Conservation (phyloP, 2,113 vertebrate species). For the Gnathonemus echidnorhynchus region DNA sequence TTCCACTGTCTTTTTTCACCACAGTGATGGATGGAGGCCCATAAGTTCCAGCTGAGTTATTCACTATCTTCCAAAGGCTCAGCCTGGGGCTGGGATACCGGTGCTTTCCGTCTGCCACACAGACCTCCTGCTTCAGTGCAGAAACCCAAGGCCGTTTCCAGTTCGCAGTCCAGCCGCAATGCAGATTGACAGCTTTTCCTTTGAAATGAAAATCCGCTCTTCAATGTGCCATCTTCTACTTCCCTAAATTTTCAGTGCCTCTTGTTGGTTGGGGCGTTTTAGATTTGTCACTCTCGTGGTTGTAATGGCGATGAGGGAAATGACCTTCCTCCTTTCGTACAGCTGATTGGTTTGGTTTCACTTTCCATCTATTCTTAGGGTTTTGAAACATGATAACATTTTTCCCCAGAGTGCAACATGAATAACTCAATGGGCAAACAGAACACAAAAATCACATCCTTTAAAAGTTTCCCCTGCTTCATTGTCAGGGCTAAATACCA, state of each 20-base stretch:
- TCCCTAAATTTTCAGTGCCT: background rate
- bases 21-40: background rate
- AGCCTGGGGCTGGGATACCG: background rate
- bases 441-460: background rate
- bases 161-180: background rate
- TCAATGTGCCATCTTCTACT: background rate
- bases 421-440: background rate
- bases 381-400: background rate
- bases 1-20: background rate
- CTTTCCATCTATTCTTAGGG: background rate
- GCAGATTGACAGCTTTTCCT: background rate
- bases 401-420: background rate
- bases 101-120: background rate
- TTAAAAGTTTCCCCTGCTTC: background rate
- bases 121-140: background rate
- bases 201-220: background rate
- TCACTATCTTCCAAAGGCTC: background rate
- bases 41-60: background rate
- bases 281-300: background rate
- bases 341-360: background rate
- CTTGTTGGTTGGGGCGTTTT: background rate
- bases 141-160: background rate
- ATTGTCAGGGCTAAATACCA: background rate
- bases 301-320: background rate
- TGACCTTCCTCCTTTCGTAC: background rate